Evolutionary conservation across 2,888 invertebrate genomes (phyloP).

Genomic region (Arctia plantaginis): DNA sequence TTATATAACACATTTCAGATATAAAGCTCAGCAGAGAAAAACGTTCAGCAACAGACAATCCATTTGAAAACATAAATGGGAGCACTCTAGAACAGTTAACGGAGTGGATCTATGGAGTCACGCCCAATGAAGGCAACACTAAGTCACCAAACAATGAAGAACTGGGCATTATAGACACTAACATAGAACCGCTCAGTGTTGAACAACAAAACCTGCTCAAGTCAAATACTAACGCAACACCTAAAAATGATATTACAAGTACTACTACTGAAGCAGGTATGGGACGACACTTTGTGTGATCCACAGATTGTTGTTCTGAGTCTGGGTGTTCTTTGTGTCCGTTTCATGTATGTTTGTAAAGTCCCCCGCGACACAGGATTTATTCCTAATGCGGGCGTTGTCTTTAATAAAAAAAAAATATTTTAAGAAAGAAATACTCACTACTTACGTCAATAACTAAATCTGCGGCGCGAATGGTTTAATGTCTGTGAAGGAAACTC

Average conservation of each 20-base stretch:
- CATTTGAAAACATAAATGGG: background rate
- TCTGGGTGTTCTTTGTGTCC: too few relatives aligned
- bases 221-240: background rate
- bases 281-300: too few relatives aligned
- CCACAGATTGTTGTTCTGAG: too few relatives aligned
- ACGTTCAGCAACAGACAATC: slow-evolving; percentile 40
- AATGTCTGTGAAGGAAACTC: too few relatives aligned
- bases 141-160: background rate
- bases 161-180: background rate
- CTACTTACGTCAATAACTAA: too few relatives aligned
- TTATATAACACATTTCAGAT: slow-evolving; percentile 8
- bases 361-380: too few relatives aligned
- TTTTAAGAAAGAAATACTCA: background rate
- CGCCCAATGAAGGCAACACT: slow-evolving; percentile 12
- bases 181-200: background rate
- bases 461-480: too few relatives aligned
- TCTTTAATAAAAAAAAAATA: too few relatives aligned
- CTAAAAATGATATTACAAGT: background rate
- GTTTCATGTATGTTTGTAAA: too few relatives aligned
- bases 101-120: slow-evolving; percentile 58
- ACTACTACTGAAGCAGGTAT: slow-evolving; percentile 13
- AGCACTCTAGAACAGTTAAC: slow-evolving; percentile 49
- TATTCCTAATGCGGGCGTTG: too few relatives aligned
- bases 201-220: background rate
- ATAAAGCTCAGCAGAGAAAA: slow-evolving; percentile 30